Percentiles rank a stretch among this genome's conserved stretches.
These are phyloP conservation scores for Spongilla lacustris DNA, from an alignment of 37 sponge, comb jelly and placozoan genomes.

Conservation along the genomic window DNA sequence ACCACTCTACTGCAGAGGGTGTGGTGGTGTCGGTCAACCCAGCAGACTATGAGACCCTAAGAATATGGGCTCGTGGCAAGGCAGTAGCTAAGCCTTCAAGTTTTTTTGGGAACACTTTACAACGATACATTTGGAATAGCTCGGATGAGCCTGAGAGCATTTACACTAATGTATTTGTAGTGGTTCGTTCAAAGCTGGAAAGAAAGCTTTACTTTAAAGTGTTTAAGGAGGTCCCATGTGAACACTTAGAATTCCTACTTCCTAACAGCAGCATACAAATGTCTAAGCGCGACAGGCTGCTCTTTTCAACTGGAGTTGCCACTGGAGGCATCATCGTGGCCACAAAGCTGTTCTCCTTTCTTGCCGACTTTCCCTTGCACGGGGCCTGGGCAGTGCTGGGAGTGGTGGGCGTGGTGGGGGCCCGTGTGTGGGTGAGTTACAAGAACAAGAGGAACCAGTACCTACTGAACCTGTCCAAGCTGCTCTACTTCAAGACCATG, in stretches of 20 bases:
- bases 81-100: not conserved
- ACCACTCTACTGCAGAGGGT: slow-evolving; percentile 62
- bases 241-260: slow-evolving; percentile 76
- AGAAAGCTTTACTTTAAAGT: slow-evolving; percentile 73
- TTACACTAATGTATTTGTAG: slow-evolving; percentile 81
- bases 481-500: slow-evolving; percentile 83
- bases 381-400: slow-evolving; percentile 55
- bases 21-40: slow-evolving; percentile 72
- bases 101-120: not conserved
- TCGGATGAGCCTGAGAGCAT: not conserved
- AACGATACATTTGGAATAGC: not conserved
- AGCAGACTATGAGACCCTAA: slow-evolving; percentile 52
- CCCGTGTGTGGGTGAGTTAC: slow-evolving; percentile 80
- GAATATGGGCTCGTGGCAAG: slow-evolving; percentile 77
- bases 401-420: slow-evolving; percentile 52
- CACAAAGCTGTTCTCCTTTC: slow-evolving; percentile 13
- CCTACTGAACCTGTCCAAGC: slow-evolving; percentile 66
- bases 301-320: slow-evolving; percentile 56
- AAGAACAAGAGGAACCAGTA: slow-evolving; percentile 88
- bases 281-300: slow-evolving; percentile 57
- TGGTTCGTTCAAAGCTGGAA: slow-evolving; percentile 61
- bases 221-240: slow-evolving; percentile 80
- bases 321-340: slow-evolving; percentile 23
- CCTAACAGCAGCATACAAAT: slow-evolving; percentile 88
- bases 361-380: slow-evolving; percentile 32